A percentile compares a stretch with the other conserved stretches of the same genome.
These are phyloP conservation scores for Nipponacmea schrenckii DNA, from an alignment of 2,888 invertebrate genomes.

Conservation along the genomic window DNA sequence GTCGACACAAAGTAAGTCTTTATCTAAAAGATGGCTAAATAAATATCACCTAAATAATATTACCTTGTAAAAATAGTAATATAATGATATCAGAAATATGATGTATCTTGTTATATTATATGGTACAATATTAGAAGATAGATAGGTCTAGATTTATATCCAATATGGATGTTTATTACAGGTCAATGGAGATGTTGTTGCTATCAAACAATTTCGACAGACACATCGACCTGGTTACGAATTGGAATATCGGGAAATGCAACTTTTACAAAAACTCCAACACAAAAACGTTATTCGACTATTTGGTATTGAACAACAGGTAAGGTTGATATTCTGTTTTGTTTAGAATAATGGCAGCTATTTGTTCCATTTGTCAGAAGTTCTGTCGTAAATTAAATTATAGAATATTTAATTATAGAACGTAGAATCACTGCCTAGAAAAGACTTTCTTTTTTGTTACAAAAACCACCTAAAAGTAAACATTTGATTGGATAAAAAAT, in stretches of 20 bases:
- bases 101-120: too few relatives aligned
- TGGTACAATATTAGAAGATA: too few relatives aligned
- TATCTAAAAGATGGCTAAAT: neutral
- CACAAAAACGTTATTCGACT: constrained; percentile 96
- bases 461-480: too few relatives aligned
- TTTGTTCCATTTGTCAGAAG: neutral
- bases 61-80: too few relatives aligned
- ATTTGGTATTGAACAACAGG: constrained; percentile 91
- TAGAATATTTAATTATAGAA: too few relatives aligned
- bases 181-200: constrained; percentile 92
- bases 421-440: too few relatives aligned
- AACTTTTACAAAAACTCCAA: constrained; percentile 84
- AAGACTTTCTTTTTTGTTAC: too few relatives aligned
- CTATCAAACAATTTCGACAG: constrained; percentile 96
- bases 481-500: too few relatives aligned
- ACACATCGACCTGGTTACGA: constrained; percentile 87
- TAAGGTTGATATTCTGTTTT: constrained; percentile 45
- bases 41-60: too few relatives aligned
- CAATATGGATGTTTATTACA: constrained; percentile 33
- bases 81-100: too few relatives aligned
- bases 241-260: constrained; percentile 94
- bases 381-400: too few relatives aligned
- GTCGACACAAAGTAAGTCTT: constrained; percentile 80
- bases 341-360: neutral
- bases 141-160: too few relatives aligned